Evolutionary conservation across 35 echinoderm and acorn worm species (phyloP).

Genomic region (Stichopus chloronotus): DNA sequence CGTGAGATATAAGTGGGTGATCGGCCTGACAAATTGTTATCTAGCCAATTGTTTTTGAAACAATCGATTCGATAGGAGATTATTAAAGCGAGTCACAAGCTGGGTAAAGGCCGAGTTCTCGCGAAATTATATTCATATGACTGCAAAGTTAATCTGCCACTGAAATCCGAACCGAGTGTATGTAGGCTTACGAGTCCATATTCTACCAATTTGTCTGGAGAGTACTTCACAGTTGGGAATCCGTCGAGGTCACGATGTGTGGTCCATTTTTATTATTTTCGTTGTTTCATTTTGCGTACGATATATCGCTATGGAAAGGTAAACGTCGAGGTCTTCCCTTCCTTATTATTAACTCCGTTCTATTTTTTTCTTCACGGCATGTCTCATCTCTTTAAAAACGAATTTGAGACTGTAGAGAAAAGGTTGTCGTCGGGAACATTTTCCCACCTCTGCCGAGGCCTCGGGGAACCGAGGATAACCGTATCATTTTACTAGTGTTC

Average conservation of each 20-base stretch:
- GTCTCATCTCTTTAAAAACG: not conserved
- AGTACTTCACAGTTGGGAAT: not conserved
- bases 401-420: not conserved
- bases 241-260: conserved; percentile 25
- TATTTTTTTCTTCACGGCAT: too few species aligned
- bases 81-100: conserved; percentile 26
- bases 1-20: conserved; percentile 29
- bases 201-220: conserved; percentile 37
- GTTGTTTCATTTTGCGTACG: too few species aligned
- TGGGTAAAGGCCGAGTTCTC: not conserved
- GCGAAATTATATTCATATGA: conserved; percentile 26
- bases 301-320: not conserved
- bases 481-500: conserved; percentile 1
- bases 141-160: not conserved
- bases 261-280: not conserved
- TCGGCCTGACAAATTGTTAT: conserved; percentile 38
- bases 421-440: conserved; percentile 34
- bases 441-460: not conserved
- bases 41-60: conserved; percentile 47
- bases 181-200: not conserved
- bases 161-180: conserved; percentile 24
- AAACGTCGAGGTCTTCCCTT: too few species aligned
- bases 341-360: too few species aligned
- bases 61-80: conserved; percentile 12
- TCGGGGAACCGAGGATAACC: conserved; percentile 30